Conservation (phyloP, 2,888 invertebrate genomes). For the Polydrusus cervinus region DNA sequence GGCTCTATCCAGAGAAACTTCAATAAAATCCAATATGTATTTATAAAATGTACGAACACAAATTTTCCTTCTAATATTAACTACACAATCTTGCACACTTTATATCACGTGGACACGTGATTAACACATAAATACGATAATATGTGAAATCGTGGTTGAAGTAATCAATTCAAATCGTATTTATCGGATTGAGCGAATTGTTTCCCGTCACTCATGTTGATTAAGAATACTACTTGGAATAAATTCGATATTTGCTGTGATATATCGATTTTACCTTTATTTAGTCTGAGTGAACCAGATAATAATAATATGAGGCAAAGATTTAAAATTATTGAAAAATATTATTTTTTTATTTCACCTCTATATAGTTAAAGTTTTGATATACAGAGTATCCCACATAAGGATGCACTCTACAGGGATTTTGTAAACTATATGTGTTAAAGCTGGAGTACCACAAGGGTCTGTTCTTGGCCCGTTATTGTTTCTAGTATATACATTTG, state of each 20-base stretch:
- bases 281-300: neutral
- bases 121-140: neutral
- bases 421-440: too few species aligned
- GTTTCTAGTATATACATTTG: too few species aligned
- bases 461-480: too few species aligned
- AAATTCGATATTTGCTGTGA: neutral
- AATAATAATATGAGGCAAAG: neutral
- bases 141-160: neutral
- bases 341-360: too few species aligned
- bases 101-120: neutral
- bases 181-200: constrained; percentile 2
- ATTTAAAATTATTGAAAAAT: constrained; percentile 1
- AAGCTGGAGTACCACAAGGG: too few species aligned
- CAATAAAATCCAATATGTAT: neutral
- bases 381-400: too few species aligned
- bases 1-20: neutral
- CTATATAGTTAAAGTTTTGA: too few species aligned
- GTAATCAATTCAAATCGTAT: constrained; percentile 6
- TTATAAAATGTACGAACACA: neutral
- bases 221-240: constrained; percentile 10
- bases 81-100: neutral
- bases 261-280: constrained; percentile 23
- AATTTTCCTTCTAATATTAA: neutral
- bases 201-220: constrained; percentile 19
- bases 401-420: too few species aligned